These are phyloP conservation scores for Pangasius larnaudii DNA, from an alignment of 2,797 vertebrate species.

Conservation along the genomic window DNA sequence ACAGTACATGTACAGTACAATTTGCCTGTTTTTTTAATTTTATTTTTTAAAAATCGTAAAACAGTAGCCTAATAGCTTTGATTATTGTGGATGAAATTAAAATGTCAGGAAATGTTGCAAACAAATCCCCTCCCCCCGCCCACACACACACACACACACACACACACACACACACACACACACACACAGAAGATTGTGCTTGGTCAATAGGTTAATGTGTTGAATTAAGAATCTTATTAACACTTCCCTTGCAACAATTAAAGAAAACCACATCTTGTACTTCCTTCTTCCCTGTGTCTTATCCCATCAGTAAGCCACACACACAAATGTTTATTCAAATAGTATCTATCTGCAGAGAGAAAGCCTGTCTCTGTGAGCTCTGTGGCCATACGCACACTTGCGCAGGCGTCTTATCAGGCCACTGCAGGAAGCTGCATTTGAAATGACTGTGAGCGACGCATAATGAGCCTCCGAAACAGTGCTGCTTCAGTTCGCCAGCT, in stretches of 20 bases:
- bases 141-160: not conserved
- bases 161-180: not conserved
- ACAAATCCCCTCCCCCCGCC: not conserved
- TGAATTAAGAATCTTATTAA: conserved; percentile 49
- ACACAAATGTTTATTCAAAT: conserved; percentile 53
- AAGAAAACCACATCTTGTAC: conserved; percentile 42
- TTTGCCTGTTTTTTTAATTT: not conserved
- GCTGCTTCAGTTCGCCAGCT: conserved; percentile 72
- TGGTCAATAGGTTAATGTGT: conserved; percentile 3
- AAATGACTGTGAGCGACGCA: conserved; percentile 65
- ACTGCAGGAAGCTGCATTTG: conserved; percentile 70
- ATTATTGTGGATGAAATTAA: not conserved
- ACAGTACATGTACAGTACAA: not conserved
- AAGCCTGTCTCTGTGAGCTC: conserved; percentile 60
- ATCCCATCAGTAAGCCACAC: conserved; percentile 23
- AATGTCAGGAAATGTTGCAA: not conserved
- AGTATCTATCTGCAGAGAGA: conserved; percentile 60
- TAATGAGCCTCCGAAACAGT: conserved; percentile 66
- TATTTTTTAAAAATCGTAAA: too few species aligned
- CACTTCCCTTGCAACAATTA: conserved; percentile 23
- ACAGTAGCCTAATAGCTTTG: not conserved
- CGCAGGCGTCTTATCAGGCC: conserved; percentile 69
- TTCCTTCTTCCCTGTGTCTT: conserved; percentile 15
- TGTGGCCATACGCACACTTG: conserved; percentile 59
- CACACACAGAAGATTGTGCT: not conserved